These are phyloP conservation scores for Petrocephalus sullivani DNA, from an alignment of 2,797 vertebrate genomes.

Conservation along the genomic window DNA sequence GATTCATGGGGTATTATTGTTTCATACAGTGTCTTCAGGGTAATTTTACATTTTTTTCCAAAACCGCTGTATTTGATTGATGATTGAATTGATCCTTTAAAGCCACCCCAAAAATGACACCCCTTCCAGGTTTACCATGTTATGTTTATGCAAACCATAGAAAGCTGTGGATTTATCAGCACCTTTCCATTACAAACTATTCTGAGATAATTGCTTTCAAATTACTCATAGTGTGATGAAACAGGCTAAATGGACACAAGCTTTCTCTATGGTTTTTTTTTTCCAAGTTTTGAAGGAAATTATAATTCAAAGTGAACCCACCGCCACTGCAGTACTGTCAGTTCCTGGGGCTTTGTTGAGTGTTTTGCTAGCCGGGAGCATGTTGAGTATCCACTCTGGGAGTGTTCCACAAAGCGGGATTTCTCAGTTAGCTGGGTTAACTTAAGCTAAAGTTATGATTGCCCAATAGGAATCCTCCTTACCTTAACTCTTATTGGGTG, in stretches of 20 bases:
- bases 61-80: background rate
- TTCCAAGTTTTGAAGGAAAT: background rate
- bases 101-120: background rate
- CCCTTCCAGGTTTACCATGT: background rate
- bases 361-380: background rate
- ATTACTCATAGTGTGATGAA: slow-evolving; percentile 12
- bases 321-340: background rate
- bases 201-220: background rate
- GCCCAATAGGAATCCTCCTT: background rate
- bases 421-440: background rate
- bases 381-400: background rate
- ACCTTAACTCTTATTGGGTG: background rate
- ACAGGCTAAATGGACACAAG: background rate
- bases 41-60: background rate
- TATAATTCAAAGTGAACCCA: background rate
- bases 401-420: background rate
- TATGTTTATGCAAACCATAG: background rate
- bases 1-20: background rate
- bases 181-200: background rate
- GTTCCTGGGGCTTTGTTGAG: background rate
- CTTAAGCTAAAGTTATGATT: background rate
- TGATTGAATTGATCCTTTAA: background rate
- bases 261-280: background rate
- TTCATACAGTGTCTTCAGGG: background rate
- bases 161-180: background rate